phyloP scores from a whole-genome alignment of 2,888 invertebrate species.

The Cotesia congregata region DNA sequence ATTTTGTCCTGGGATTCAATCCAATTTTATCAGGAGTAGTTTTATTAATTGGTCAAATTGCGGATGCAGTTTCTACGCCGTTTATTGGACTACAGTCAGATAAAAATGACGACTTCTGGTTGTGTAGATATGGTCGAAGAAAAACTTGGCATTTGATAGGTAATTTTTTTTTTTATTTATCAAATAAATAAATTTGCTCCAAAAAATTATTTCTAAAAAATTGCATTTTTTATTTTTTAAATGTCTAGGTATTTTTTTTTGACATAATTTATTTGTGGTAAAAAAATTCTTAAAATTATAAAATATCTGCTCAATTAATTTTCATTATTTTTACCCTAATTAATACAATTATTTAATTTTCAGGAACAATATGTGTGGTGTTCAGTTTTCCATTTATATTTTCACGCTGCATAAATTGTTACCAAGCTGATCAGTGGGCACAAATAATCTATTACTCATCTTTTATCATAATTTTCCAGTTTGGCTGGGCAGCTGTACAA shows the following conservation, averaged over 20 bases:
- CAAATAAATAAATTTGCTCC: no score
- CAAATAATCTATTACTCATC: slow-evolving; percentile 82
- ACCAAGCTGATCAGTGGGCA: slow-evolving; percentile 76
- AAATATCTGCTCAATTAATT: no score
- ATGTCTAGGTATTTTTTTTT: no score
- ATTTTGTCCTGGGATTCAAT: slow-evolving; percentile 73
- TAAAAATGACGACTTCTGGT: slow-evolving; percentile 76
- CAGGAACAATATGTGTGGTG: slow-evolving; percentile 83
- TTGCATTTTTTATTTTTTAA: no score
- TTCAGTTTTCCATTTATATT: slow-evolving; percentile 91
- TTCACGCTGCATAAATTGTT: slow-evolving; percentile 80
- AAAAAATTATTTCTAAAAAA: slow-evolving; percentile 20
- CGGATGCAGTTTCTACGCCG: slow-evolving; percentile 89
- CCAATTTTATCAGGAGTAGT: slow-evolving; percentile 73
- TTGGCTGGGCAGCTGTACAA: slow-evolving; percentile 94
- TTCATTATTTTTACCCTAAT: neutral
- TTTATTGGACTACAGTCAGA: slow-evolving; percentile 90
- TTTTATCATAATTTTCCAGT: slow-evolving; percentile 88
- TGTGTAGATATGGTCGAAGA: slow-evolving; percentile 83
- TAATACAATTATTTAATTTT: slow-evolving; percentile 43
- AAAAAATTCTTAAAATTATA: no score
- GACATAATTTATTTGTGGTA: no score
- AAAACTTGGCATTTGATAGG: slow-evolving; percentile 93
- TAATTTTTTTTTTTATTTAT: slow-evolving; percentile 71
- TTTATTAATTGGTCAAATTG: slow-evolving; percentile 86